Conservation (phyloP, 2,113 vertebrate genomes). For the human (Homo sapiens) region GRCh38 chr14:58336001-58336500, state of each 20-base stretch:
- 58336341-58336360: not conserved
- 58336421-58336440: not conserved
- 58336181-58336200: not conserved
- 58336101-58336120: not conserved
- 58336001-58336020: not conserved
- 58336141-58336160: not conserved
- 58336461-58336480: not conserved
- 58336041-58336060: not conserved
- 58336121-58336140: not conserved
- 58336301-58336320: not conserved
- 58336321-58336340: not conserved
- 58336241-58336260: not conserved
- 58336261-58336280: not conserved
- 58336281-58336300: not conserved
- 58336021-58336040: not conserved
- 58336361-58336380: not conserved
- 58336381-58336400: not conserved
- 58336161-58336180: not conserved
- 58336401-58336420: not conserved
- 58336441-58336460: not conserved
- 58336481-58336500: not conserved
- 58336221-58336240: not conserved
- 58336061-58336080: slow-evolving; percentile 32
- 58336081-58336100: not conserved
- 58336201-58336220: not conserved